Conservation (phyloP, 2,113 vertebrate genomes). For the Hipposideros armiger region DNA sequence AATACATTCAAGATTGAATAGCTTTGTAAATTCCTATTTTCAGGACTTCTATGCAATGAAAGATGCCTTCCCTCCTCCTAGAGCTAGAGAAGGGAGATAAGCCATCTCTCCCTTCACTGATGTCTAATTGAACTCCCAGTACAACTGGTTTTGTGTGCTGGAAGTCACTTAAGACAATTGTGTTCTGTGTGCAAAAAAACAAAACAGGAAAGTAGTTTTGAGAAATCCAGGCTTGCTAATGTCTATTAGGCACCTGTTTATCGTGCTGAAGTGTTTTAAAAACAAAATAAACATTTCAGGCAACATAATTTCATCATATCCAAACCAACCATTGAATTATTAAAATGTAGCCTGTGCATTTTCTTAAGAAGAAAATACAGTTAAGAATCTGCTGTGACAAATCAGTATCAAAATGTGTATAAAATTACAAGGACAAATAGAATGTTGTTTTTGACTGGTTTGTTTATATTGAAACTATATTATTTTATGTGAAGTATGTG, state of each 20-base stretch:
- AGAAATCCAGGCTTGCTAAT: constrained; percentile 62
- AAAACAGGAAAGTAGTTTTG: neutral
- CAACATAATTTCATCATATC: constrained; percentile 59
- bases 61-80: neutral
- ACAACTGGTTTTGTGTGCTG: constrained; percentile 8
- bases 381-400: constrained; percentile 82
- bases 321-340: constrained; percentile 67
- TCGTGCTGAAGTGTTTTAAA: constrained; percentile 61
- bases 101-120: neutral
- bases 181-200: neutral
- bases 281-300: constrained; percentile 62
- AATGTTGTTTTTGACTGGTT: constrained; percentile 87
- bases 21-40: neutral
- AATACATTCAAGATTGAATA: neutral
- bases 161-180: constrained; percentile 60
- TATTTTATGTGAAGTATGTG: constrained; percentile 89
- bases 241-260: constrained; percentile 54
- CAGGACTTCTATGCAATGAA: neutral
- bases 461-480: constrained; percentile 87
- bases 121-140: constrained; percentile 42
- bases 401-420: constrained; percentile 83
- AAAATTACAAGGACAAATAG: constrained; percentile 86
- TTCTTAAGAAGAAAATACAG: constrained; percentile 72
- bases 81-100: neutral
- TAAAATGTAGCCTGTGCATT: constrained; percentile 63